Evolutionary conservation across 2,888 invertebrate genomes (phyloP).

Genomic region (Pinctada fucata): DNA sequence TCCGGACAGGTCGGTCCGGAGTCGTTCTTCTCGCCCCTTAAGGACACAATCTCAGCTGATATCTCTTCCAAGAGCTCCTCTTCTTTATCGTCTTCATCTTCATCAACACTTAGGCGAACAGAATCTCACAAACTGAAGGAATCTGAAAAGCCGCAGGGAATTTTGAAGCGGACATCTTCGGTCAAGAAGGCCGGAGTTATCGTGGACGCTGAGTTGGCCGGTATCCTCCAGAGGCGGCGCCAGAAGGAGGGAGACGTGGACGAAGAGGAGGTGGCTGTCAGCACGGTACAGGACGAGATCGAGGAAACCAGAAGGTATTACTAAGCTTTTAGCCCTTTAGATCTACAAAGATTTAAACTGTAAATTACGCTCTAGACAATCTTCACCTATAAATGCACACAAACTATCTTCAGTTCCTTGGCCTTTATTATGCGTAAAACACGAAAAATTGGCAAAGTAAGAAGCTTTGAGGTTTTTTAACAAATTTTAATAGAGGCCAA

Average conservation of each 20-base stretch:
- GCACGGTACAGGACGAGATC: constrained; percentile 20
- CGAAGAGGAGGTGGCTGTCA: constrained; percentile 42
- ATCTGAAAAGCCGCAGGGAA: constrained; percentile 58
- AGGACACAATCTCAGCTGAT: constrained; percentile 1
- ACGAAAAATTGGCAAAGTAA: too few relatives aligned
- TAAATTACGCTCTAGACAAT: too few relatives aligned
- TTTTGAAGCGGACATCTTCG: constrained; percentile 65
- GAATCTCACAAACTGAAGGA: constrained; percentile 44
- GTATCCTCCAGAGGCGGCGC: constrained; percentile 58
- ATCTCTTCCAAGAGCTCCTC: not conserved
- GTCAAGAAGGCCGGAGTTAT: constrained; percentile 54
- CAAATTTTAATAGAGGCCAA: too few relatives aligned
- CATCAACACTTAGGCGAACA: constrained; percentile 37
- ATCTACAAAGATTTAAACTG: too few relatives aligned
- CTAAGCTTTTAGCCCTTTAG: too few relatives aligned
- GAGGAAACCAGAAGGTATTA: not conserved
- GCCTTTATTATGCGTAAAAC: too few relatives aligned
- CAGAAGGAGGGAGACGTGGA: constrained; percentile 52
- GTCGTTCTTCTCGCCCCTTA: constrained; percentile 16
- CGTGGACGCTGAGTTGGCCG: constrained; percentile 64
- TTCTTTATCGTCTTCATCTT: constrained; percentile 4
- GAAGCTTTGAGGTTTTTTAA: too few relatives aligned
- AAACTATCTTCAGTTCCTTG: too few relatives aligned
- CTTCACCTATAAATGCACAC: too few relatives aligned
- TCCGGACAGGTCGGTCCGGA: not conserved